Base-by-base conservation (phyloP, 1,140 invertebrate genomes). In the Agraylea sexmaculata region DNA sequence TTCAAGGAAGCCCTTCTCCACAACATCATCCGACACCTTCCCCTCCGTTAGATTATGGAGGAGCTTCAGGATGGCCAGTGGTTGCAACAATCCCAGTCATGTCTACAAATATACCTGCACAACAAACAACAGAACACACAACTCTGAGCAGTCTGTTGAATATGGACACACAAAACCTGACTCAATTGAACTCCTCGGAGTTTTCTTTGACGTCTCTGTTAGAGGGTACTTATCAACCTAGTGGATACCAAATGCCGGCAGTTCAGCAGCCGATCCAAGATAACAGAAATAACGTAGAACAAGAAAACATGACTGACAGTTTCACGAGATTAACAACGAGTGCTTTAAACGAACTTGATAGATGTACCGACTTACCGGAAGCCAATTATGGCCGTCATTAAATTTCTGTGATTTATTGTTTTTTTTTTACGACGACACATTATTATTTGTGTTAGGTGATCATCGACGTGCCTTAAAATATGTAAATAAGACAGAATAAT, bases 281-380 rank as follows among this genome's bases (percentile, higher is more conserved):
- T 12, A 43, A 12, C 18, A 36, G 36, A 41, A 37, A 43, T 28
- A 47, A 45, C 35, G 32, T 43, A 15, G 49, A 43, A 31, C 45
- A 50, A 32, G 47, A 51, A 25, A 64, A 57, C 40, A 66, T 68
- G 62, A 64, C 60, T 2, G 69, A 71, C 29, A 72, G 69, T 54
- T 65, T 71, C 33, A 66, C 63, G 5, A 56, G 59, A 37, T 42
- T 70, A 13, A 61, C 64, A 0, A 63, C 43, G n/a, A 45, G 40
- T 34, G 42, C 42, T 8, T 8, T 25, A 8, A 25, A 25, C 23
- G 23, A 25, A 25, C n/a, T 25, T 7, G 12, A 7, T 12, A 12
- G 23, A 8, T 7, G 23, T 8, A 25, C 7, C 23, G 23, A 12
- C n/a, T n/a, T n/a, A n/a, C n/a, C n/a, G n/a, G n/a, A n/a, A n/a